Conservation (phyloP, 2,888 invertebrate genomes). For the Ceraclea dissimilis region DNA sequence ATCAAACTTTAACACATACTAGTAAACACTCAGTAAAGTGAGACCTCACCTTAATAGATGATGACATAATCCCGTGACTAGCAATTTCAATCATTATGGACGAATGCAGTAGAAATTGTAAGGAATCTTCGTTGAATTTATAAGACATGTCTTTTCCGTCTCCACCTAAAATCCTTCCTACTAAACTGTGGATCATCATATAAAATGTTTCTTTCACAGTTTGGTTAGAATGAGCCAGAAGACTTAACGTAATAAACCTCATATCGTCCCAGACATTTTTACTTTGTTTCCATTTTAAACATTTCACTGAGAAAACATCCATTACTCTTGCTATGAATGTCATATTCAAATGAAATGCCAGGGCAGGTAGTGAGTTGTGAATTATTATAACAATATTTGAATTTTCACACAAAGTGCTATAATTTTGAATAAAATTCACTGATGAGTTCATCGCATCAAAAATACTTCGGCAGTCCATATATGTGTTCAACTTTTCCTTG, state of each 20-base stretch:
- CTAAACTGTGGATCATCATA: conserved; percentile 44
- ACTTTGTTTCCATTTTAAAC: conserved; percentile 35
- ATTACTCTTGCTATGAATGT: conserved; percentile 43
- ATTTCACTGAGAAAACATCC: conserved; percentile 35
- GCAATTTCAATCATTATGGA: conserved; percentile 56
- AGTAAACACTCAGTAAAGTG: conserved; percentile 42
- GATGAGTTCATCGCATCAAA: conserved; percentile 42
- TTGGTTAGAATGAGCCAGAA: conserved; percentile 50
- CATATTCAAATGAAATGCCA: conserved; percentile 54
- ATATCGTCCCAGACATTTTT: conserved; percentile 37
- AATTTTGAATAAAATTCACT: conserved; percentile 37
- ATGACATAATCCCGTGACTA: conserved; percentile 51
- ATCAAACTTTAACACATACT: conserved; percentile 46
- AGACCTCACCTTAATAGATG: conserved; percentile 34
- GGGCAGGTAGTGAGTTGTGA: conserved; percentile 46
- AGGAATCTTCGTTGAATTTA: conserved; percentile 38
- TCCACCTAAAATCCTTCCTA: conserved; percentile 49
- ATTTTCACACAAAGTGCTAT: conserved; percentile 28
- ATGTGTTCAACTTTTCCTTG: conserved; percentile 34
- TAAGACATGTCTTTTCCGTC: conserved; percentile 35
- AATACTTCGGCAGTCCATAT: conserved; percentile 37
- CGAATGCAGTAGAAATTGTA: conserved; percentile 49
- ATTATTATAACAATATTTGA: conserved; percentile 40
- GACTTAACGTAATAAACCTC: conserved; percentile 41
- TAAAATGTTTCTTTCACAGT: conserved; percentile 52